Conservation (phyloP, 1,140 invertebrate genomes). For the Drosophila orosa region DNA sequence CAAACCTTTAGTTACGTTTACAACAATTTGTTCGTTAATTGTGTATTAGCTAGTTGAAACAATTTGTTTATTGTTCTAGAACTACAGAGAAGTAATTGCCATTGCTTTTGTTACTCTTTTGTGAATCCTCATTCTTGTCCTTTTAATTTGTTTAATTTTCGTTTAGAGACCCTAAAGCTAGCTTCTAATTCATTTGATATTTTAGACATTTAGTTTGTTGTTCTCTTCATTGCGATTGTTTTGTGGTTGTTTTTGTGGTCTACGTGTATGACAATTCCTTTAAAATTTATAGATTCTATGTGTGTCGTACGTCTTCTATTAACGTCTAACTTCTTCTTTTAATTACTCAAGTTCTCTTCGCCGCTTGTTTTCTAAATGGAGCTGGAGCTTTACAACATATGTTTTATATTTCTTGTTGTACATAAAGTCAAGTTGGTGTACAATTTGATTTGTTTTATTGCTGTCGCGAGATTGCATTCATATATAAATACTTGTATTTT, state of each 20-base stretch:
- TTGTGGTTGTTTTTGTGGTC: conserved; percentile 25
- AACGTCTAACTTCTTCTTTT: conserved; percentile 2
- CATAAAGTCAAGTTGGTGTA: conserved; percentile 56
- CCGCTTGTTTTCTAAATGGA: conserved; percentile 69
- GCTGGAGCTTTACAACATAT: conserved; percentile 63
- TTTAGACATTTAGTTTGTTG: conserved; percentile 70
- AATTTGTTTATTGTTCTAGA: conserved; percentile 65
- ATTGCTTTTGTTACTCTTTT: conserved; percentile 45
- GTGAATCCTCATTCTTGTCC: conserved; percentile 17
- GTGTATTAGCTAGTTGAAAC: conserved; percentile 71
- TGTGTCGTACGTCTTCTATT: conserved; percentile 24
- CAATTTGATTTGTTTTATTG: conserved; percentile 56
- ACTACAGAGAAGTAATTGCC: conserved; percentile 61
- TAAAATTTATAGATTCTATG: conserved; percentile 23
- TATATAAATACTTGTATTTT: conserved; percentile 63
- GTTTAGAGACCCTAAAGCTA: conserved; percentile 59
- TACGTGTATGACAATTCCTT: conserved; percentile 34
- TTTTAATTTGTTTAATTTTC: conserved; percentile 12
- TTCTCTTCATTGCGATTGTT: conserved; percentile 19
- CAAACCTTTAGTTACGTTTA: conserved; percentile 58
- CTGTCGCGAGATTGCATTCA: conserved; percentile 56
- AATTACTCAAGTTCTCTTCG: conserved; percentile 14
- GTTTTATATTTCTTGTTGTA: conserved; percentile 43
- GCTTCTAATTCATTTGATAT: conserved; percentile 64
- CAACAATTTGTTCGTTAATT: conserved; percentile 60